Percentiles rank a stretch among this genome's conserved stretches.
Conservation (phyloP, 2,113 vertebrate species). For the Etheostoma spectabile region DNA sequence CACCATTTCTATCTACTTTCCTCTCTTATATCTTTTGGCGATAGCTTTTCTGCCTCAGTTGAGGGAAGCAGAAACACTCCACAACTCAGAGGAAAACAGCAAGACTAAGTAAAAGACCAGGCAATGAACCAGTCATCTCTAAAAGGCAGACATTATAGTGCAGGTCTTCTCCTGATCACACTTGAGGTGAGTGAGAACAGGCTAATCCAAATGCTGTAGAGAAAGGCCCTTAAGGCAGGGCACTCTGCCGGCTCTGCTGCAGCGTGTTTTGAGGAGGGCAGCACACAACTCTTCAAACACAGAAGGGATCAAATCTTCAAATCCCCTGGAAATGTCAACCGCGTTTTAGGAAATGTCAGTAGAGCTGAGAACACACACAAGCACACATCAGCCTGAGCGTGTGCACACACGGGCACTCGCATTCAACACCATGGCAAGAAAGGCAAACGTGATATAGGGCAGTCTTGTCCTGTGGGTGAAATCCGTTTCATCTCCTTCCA, state of each 20-base stretch:
- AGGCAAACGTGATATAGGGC: constrained; percentile 59
- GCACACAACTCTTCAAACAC: constrained; percentile 74
- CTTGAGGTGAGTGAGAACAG: constrained; percentile 53
- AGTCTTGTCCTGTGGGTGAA: constrained; percentile 64
- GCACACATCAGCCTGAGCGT: constrained; percentile 28
- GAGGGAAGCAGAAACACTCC: constrained; percentile 68
- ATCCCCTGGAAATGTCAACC: constrained; percentile 82
- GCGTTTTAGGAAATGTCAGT: constrained; percentile 82
- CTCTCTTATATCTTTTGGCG: constrained; percentile 68
- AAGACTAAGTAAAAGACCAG: constrained; percentile 68
- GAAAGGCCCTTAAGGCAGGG: constrained; percentile 54
- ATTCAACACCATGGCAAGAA: constrained; percentile 34
- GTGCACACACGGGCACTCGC: constrained; percentile 29
- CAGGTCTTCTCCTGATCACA: constrained; percentile 65
- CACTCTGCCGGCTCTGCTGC: constrained; percentile 51
- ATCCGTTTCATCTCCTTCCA: constrained; percentile 37
- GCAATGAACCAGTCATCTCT: constrained; percentile 68
- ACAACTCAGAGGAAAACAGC: constrained; percentile 67
- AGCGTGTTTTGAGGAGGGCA: constrained; percentile 54
- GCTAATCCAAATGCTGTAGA: constrained; percentile 55
- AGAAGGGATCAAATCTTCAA: constrained; percentile 79
- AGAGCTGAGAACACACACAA: constrained; percentile 63
- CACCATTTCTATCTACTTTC: constrained; percentile 61
- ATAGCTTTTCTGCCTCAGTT: constrained; percentile 76
- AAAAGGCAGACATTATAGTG: constrained; percentile 59